Evolutionary conservation across 2,113 vertebrate species (phyloP).

Genomic region (Stigmatopora nigra): DNA sequence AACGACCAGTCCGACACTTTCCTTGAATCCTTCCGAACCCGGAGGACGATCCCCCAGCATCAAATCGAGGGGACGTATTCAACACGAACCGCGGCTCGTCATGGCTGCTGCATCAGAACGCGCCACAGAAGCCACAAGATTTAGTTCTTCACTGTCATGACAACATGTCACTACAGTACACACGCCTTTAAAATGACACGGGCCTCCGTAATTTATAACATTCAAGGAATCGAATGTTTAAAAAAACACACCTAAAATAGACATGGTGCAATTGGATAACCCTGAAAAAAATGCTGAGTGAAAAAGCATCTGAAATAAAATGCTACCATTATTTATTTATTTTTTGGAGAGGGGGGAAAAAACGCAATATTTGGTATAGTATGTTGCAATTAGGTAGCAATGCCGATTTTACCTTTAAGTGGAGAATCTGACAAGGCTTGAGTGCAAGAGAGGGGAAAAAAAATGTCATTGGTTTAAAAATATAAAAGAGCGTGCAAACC

Average conservation of each 20-base stretch:
- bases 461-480: constrained; percentile 38
- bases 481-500: constrained; percentile 13
- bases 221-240: constrained; percentile 20
- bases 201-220: constrained; percentile 29
- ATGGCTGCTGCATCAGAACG: constrained; percentile 33
- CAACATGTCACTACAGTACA: constrained; percentile 23
- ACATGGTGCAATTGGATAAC: constrained; percentile 38
- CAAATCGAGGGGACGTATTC: constrained; percentile 41
- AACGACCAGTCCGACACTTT: constrained; percentile 43
- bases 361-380: constrained; percentile 72
- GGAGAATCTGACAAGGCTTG: constrained; percentile 38
- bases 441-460: constrained; percentile 16
- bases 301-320: constrained; percentile 38
- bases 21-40: constrained; percentile 39
- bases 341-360: background rate
- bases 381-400: constrained; percentile 45
- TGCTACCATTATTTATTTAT: constrained; percentile 66
- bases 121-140: constrained; percentile 33
- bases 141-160: constrained; percentile 47
- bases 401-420: constrained; percentile 38
- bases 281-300: constrained; percentile 31
- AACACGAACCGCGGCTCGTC: constrained; percentile 38
- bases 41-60: constrained; percentile 38
- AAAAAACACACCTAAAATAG: constrained; percentile 22
- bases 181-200: constrained; percentile 24